These are phyloP conservation scores for Dendrocopos noguchii DNA, from an alignment of 2,113 vertebrate species.

Conservation along the genomic window DNA sequence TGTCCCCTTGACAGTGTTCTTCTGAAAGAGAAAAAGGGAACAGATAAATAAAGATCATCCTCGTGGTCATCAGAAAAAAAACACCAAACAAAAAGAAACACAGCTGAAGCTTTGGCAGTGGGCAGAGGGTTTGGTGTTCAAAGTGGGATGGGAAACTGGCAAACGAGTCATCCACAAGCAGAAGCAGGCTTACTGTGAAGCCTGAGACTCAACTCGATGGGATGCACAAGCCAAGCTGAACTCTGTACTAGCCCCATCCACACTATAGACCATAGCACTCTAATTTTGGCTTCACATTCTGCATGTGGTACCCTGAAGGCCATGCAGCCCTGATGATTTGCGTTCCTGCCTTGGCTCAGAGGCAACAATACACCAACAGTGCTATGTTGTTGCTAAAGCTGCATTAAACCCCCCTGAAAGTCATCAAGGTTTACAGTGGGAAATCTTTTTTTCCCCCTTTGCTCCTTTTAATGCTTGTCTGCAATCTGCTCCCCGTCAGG, in stretches of 20 bases:
- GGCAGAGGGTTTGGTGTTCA: constrained; percentile 23
- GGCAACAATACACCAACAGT: not conserved
- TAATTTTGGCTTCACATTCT: not conserved
- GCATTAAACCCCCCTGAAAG: not conserved
- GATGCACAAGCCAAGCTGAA: not conserved
- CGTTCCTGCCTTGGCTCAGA: not conserved
- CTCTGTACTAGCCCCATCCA: not conserved
- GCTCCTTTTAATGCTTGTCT: not conserved
- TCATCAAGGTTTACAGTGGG: not conserved
- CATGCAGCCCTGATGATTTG: rapidly evolving
- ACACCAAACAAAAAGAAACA: not conserved
- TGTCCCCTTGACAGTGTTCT: constrained; percentile 90
- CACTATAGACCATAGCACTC: rapidly evolving
- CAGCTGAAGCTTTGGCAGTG: constrained; percentile 59
- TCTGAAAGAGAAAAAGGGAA: constrained; percentile 88
- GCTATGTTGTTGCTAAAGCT: not conserved
- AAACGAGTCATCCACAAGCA: constrained; percentile 20
- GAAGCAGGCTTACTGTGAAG: not conserved
- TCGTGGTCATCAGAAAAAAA: not conserved
- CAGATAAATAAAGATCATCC: constrained; percentile 61
- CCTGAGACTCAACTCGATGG: not conserved
- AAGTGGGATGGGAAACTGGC: constrained; percentile 17
- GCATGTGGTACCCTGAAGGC: not conserved
- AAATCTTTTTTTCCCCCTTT: not conserved
- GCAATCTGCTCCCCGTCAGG: not conserved